A percentile compares a stretch with the other conserved stretches of the same genome.
Conservation (phyloP, 1,140 invertebrate genomes). For the Lamellibrachia luymesi region DNA sequence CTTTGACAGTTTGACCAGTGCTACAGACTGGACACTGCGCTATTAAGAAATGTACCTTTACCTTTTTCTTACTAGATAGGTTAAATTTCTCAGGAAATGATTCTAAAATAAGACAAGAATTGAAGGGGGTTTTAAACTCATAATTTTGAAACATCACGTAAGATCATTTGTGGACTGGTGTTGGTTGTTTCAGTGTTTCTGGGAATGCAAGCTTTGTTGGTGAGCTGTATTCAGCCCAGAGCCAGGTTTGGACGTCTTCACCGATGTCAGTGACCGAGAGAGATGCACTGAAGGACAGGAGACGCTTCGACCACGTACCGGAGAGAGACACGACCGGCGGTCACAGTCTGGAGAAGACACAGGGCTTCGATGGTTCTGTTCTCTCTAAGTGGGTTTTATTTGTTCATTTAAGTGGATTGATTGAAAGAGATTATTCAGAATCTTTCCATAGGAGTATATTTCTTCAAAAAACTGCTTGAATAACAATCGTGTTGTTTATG, state of each 20-base stretch:
- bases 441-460: too few relatives aligned
- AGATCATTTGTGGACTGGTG: background rate
- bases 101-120: too few relatives aligned
- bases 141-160: too few relatives aligned
- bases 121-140: too few relatives aligned
- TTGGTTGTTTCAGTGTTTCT: slow-evolving; percentile 6
- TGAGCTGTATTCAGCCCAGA: background rate
- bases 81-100: too few relatives aligned
- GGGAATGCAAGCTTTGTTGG: background rate
- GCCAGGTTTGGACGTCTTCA: background rate
- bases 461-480: too few relatives aligned
- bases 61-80: too few relatives aligned
- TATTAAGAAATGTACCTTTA: too few relatives aligned
- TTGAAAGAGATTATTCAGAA: too few relatives aligned
- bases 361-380: background rate
- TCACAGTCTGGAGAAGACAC: background rate
- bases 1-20: too few relatives aligned
- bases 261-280: background rate
- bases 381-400: background rate
- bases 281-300: background rate
- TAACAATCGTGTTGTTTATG: too few relatives aligned
- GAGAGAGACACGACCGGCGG: background rate
- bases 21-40: too few relatives aligned
- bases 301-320: background rate
- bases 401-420: background rate